These are phyloP conservation scores for Anticlea derivata DNA, from an alignment of 2,888 invertebrate genomes.

Conservation along the genomic window DNA sequence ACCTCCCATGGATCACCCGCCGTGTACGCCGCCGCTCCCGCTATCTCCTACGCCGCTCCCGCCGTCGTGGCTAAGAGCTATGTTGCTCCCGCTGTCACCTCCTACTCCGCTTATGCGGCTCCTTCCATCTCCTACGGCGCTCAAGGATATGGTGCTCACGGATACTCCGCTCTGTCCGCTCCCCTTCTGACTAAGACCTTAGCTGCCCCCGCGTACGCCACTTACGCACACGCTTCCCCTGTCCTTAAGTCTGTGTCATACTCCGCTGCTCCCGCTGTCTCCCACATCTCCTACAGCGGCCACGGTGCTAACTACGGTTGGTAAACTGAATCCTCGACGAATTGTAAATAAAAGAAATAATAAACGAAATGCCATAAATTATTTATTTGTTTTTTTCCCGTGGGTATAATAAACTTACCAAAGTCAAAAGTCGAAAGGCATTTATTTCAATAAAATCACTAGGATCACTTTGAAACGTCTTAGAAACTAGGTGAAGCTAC, in stretches of 20 bases:
- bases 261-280: constrained; percentile 85
- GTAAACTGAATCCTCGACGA: constrained; percentile 72
- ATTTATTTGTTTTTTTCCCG: not conserved
- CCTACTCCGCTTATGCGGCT: constrained; percentile 47
- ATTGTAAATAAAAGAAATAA: constrained; percentile 59
- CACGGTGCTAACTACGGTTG: constrained; percentile 86
- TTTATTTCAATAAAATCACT: no score
- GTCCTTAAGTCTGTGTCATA: constrained; percentile 75
- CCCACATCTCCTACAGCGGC: constrained; percentile 86
- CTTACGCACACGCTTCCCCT: constrained; percentile 60
- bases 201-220: constrained; percentile 48
- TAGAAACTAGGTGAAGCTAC: no score
- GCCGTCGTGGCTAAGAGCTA: constrained; percentile 51
- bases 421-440: no score
- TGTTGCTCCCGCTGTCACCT: constrained; percentile 50
- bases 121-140: constrained; percentile 54
- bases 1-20: constrained; percentile 57
- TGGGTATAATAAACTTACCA: no score
- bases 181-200: constrained; percentile 45
- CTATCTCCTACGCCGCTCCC: constrained; percentile 49
- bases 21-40: constrained; percentile 64
- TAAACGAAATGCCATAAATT: constrained; percentile 51
- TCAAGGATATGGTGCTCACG: constrained; percentile 51
- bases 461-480: no score
- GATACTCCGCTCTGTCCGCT: constrained; percentile 55